Conservation (phyloP, 2,797 vertebrate genomes). For the Pangasius djambal region DNA sequence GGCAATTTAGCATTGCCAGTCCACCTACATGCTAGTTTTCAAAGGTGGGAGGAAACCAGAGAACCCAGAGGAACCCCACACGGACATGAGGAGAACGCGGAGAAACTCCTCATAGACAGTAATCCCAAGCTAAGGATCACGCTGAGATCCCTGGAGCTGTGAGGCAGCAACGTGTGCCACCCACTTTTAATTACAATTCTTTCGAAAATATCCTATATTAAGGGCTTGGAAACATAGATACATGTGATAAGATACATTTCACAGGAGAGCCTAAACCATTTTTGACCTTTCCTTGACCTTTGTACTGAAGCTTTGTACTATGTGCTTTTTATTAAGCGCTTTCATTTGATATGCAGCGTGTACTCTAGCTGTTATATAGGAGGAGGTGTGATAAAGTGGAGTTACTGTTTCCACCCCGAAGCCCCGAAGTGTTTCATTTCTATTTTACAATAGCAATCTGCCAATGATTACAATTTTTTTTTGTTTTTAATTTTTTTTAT, state of each 20-base stretch:
- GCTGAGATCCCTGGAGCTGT: neutral
- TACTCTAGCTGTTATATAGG: neutral
- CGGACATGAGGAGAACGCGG: neutral
- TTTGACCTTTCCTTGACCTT: neutral
- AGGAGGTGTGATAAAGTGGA: neutral
- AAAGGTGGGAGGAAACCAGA: neutral
- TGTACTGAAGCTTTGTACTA: neutral
- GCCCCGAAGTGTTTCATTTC: neutral
- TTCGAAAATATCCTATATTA: neutral
- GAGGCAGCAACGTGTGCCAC: neutral
- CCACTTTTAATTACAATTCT: neutral
- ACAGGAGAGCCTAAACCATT: neutral
- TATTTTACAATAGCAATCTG: neutral
- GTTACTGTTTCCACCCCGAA: neutral
- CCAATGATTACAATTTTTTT: neutral
- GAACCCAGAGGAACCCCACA: neutral
- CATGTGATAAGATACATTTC: neutral
- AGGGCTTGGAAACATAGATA: neutral
- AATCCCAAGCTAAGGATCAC: neutral
- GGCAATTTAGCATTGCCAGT: neutral
- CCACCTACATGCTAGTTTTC: neutral
- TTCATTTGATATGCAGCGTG: neutral
- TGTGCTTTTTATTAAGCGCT: neutral
- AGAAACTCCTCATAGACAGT: neutral
- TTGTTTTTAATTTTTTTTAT: neutral